Evolutionary conservation across 2,888 invertebrate genomes (phyloP), one percentile per base, ranked within the genome.

Genomic region (Seladonia tumulorum): DNA sequence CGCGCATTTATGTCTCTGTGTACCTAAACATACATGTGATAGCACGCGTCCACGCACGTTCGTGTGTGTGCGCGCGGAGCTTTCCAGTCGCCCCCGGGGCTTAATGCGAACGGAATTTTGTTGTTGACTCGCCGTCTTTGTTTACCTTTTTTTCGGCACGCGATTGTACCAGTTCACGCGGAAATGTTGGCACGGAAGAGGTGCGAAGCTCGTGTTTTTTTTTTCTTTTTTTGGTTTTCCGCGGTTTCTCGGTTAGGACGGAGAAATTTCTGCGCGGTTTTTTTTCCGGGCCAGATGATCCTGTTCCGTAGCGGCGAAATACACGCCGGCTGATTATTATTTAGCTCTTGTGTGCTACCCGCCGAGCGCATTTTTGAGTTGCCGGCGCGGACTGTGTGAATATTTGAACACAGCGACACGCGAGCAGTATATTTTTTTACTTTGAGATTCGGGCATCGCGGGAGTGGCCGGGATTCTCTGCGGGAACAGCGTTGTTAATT

Each of bases 161-260:
- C 66, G 66, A 66, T 66, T 18, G 29, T 66, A 66, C 35, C 66
- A 8, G 35, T 66, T 66, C 35, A 66, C 66, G 66, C 66, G 66
- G 66, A 66, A 35, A 35, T 66, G 35, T 66, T 66, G 18, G 35
- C 66, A 35, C 35, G 66, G 66, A 66, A 35, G 35, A 35, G 66
- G 60, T 63, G 60, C 60, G 60, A 63, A 29, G 25, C 16, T 35
- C 35, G 8, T 60, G 8, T 16, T 8, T 35, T 35, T 35, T 4
- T 25, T 25, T 8, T 16, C 7, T 7, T 66, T 10, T 18, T 8
- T 35, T 35, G 2, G 35, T 35, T 35, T 35, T 35, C 60, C 3
- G 66, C 66, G 66, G 35, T 60, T 60, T 66, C 60, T 29, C 25
- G 14, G 60, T 63, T 63, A 63, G 60, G 14, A 63, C 25, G 5